Conservation (phyloP, 2,113 vertebrate genomes). For the Desmodus rotundus region DNA sequence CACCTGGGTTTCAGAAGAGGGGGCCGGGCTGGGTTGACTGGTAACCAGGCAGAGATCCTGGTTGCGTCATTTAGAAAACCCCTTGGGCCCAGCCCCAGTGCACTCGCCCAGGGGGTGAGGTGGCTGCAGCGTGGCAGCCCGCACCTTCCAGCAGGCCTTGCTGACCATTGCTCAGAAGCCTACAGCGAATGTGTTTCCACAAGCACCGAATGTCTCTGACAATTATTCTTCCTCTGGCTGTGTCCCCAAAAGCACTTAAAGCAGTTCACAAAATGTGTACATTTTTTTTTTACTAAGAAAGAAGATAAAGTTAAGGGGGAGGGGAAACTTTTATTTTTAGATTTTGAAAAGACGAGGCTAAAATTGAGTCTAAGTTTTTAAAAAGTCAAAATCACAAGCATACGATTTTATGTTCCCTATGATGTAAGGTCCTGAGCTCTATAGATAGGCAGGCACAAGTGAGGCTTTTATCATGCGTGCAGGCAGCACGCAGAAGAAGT, state of each 20-base stretch:
- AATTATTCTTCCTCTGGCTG: background rate
- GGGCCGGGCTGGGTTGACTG: no score
- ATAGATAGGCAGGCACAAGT: background rate
- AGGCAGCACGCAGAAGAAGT: background rate
- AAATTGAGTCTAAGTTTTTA: background rate
- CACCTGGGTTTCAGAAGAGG: background rate
- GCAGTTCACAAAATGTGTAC: background rate
- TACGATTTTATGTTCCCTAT: background rate
- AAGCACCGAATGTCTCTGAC: background rate
- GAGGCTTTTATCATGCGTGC: background rate
- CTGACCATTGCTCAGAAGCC: background rate
- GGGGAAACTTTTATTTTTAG: background rate
- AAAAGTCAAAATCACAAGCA: background rate
- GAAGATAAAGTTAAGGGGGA: background rate
- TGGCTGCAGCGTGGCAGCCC: background rate
- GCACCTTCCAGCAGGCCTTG: background rate
- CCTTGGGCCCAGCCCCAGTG: rapidly evolving
- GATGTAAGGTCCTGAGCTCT: background rate
- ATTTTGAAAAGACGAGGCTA: background rate
- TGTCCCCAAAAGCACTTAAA: background rate
- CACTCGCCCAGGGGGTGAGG: rapidly evolving
- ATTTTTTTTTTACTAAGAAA: background rate
- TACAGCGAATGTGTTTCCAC: background rate
- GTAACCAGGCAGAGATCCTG: no score
- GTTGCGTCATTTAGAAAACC: background rate